Evolutionary conservation across 1,140 invertebrate species (phyloP), one percentile per base, ranked within the genome.

Genomic region (Cyphomyrmex costatus): DNA sequence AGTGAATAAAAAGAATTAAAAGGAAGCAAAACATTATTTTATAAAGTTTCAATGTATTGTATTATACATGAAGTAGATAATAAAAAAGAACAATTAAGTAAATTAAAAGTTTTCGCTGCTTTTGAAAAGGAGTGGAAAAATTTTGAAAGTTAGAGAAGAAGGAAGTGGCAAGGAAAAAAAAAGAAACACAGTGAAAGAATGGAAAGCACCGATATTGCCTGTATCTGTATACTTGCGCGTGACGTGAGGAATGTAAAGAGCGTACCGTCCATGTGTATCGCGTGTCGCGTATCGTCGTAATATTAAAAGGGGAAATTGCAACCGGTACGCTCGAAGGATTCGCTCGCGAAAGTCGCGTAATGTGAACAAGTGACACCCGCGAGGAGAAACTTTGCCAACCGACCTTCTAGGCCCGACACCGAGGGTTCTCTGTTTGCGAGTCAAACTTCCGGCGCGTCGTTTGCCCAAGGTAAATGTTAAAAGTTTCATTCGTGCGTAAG

Each of bases 381-480:
- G 68, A 36, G 68, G 53, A 60, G 60, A 83, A 83, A 73, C 68
- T 83, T 83, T 14, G 68, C 10, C 68, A 8, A 46, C 51, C 24
- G 19, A 60, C 24, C 51, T 60, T 24, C 66, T 74, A 83, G 68
- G 79, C 53, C 53, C 79, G 79, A 73, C 68, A 56, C 53, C 36
- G 36, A 10, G 36, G n/a, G 8, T 60, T 30, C 68, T 74, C 61
- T 83, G 79, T 83, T 83, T 83, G 79, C 53, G 36, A 27, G 68
- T 56, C 53, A 73, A 83, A 83, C 79, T 74, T 83, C 79, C 68
- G 79, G 24, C 53, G 36, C 19, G 66, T n/a, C 79, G 79, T 83
- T 83, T 83, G 68, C 53, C n/a, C n/a, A 24, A n/a, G 53, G 79
- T 61, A 83, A 83, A 83, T 83, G 79, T 83, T 83, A 83, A 83